Evolutionary conservation across 2,113 vertebrate species (phyloP), one percentile per base, ranked within the genome.

Genomic region (Oenanthe melanoleuca): DNA sequence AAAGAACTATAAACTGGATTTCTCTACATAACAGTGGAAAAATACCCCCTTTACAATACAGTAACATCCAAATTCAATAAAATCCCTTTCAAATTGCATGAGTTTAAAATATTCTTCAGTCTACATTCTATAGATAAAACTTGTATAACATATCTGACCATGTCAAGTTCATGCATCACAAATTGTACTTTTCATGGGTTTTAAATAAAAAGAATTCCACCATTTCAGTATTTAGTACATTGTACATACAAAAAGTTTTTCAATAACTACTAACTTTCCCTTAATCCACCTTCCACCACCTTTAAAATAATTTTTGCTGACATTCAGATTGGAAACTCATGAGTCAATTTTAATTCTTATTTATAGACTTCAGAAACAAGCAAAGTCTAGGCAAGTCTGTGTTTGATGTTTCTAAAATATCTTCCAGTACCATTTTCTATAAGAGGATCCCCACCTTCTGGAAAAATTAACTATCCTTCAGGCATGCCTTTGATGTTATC

Each of bases 381-480:
- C n/a, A 70, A 96, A 96, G 97, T 96, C 97, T 63, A 92, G 96
- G 97, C 97, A 98, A 97, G 97, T 92, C 95, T 94, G 80, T 91
- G 88, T 98, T 97, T 98, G 97, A 98, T 97, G 97, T 98, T 96
- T 97, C 97, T 97, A 91, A 98, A 98, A 96, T 92, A 97, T 96
- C 88, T 95, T 92, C 94, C 96, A 95, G 92, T 96, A 49, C 86
- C 74, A 92, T 92, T 95, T 97, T 97, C 95, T 97, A 92, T 34
- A 96, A 92, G 89, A 97, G 69, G 94, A 97, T 97, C 87, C 56
- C 95, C 71, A 97, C 88, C 93, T 97, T 89, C 91, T 80, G 89
- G 94, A 97, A 97, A 97, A 96, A 94, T 91, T 95, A 97, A 97
- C 88, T 95, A 95, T 93, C 96, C 95, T 96, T 96, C 81, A 97